Conservation (phyloP, 2,113 vertebrate genomes). For the Taxidea taxus region DNA sequence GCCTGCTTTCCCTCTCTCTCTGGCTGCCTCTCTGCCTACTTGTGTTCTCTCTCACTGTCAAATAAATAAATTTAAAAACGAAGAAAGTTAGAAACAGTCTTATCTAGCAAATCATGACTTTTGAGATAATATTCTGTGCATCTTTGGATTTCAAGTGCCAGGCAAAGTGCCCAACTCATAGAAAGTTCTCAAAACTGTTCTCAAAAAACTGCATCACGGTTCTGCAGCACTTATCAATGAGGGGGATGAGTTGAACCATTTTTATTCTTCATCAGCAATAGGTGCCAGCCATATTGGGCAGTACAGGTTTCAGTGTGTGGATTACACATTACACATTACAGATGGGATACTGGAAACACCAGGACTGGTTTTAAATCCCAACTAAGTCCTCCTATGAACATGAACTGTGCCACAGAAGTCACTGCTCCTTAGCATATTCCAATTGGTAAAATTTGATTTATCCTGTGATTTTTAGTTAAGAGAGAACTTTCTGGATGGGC, state of each 20-base stretch:
- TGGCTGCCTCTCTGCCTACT: too few relatives aligned
- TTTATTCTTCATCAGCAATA: too few relatives aligned
- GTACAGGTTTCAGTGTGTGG: rapidly evolving
- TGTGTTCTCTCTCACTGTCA: too few relatives aligned
- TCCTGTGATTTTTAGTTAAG: not conserved
- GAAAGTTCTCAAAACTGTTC: not conserved
- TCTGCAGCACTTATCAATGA: rapidly evolving
- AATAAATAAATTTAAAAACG: too few relatives aligned
- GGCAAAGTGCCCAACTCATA: not conserved
- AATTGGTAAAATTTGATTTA: conserved; percentile 28
- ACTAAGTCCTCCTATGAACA: rapidly evolving
- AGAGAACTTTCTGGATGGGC: conserved; percentile 55
- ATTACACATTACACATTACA: too few relatives aligned
- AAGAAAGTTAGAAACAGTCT: not conserved
- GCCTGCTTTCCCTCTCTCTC: too few relatives aligned
- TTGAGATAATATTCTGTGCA: not conserved
- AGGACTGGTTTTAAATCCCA: not conserved
- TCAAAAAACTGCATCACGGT: not conserved
- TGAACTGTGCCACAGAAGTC: too few relatives aligned
- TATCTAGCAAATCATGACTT: too few relatives aligned
- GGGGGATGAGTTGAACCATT: rapidly evolving
- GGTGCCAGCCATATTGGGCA: rapidly evolving
- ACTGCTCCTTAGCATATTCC: not conserved
- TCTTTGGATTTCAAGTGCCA: not conserved
- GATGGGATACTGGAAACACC: not conserved